These are phyloP conservation scores for Megaleporinus macrocephalus DNA, from an alignment of 2,113 vertebrate species.

Conservation along the genomic window DNA sequence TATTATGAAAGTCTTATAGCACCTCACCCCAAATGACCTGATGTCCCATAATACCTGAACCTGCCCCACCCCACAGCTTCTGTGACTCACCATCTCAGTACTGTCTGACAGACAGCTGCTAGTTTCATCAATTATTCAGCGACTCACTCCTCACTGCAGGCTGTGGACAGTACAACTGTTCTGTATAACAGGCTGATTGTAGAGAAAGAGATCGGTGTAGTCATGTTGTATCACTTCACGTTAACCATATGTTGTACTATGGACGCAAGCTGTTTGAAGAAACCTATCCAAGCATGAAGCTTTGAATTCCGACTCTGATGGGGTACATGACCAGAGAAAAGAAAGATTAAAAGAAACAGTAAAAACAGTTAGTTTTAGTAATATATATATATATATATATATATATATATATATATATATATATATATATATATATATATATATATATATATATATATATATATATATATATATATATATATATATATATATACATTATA, in stretches of 20 bases:
- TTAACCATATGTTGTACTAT: slow-evolving; percentile 28
- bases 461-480: too few relatives aligned
- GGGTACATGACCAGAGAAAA: background rate
- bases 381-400: too few relatives aligned
- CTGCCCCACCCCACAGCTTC: background rate
- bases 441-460: too few relatives aligned
- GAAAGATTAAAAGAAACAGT: background rate
- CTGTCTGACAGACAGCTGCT: slow-evolving; percentile 37
- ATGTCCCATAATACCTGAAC: background rate
- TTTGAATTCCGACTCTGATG: background rate
- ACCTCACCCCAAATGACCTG: background rate
- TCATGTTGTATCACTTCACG: slow-evolving; percentile 17
- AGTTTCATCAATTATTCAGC: slow-evolving; percentile 54
- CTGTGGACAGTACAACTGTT: slow-evolving; percentile 40
- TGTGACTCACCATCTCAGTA: slow-evolving; percentile 31
- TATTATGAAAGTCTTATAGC: background rate
- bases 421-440: too few relatives aligned
- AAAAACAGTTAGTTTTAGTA: too few relatives aligned
- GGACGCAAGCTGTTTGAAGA: background rate
- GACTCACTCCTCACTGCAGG: slow-evolving; percentile 41
- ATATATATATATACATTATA: too few relatives aligned
- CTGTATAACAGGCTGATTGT: slow-evolving; percentile 34
- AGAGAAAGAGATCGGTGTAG: slow-evolving; percentile 15
- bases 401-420: too few relatives aligned
- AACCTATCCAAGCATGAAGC: slow-evolving; percentile 17